phyloP scores from a whole-genome alignment of 2,113 vertebrate species.

The Eidolon helvum region DNA sequence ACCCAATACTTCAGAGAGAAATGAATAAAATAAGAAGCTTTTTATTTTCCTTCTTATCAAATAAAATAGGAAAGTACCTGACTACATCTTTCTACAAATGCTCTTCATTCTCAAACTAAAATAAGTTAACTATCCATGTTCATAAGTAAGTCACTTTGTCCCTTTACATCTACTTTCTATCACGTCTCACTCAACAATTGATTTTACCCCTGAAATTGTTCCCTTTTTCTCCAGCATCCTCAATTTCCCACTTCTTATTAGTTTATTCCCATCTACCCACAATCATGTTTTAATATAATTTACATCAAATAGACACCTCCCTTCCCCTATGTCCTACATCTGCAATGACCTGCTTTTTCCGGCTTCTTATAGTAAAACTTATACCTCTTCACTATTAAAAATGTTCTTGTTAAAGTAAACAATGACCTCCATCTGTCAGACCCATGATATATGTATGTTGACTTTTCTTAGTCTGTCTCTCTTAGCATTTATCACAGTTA shows the following conservation, averaged over 20 bases:
- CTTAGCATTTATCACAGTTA: background rate
- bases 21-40: background rate
- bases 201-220: background rate
- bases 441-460: background rate
- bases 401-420: background rate
- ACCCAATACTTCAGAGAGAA: background rate
- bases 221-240: background rate
- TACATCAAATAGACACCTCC: background rate
- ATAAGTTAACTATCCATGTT: background rate
- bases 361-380: background rate
- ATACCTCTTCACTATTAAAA: background rate
- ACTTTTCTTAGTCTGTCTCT: background rate
- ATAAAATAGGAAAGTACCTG: background rate
- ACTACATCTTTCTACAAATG: background rate
- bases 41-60: background rate
- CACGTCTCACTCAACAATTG: background rate
- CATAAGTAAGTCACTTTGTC: background rate
- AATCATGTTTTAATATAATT: background rate
- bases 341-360: background rate
- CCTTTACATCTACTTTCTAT: background rate
- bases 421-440: background rate
- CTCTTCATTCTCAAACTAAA: background rate
- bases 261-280: background rate
- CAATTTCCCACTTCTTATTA: background rate
- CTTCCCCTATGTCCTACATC: background rate